Base-by-base conservation (phyloP, 2,797 vertebrate genomes). In the Caiman crocodilus region DNA sequence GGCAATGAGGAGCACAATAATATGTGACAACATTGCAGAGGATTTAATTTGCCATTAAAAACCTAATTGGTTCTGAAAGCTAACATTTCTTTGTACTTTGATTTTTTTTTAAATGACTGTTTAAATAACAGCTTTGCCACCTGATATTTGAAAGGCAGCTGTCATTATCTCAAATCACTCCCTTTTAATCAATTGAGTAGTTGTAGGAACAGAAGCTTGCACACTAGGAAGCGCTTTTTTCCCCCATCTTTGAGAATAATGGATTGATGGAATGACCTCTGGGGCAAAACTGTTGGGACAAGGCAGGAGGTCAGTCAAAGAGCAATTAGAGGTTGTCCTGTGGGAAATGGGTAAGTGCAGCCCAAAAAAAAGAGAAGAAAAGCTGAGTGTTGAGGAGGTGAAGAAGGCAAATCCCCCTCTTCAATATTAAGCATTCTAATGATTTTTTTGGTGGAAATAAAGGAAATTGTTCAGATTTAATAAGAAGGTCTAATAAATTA, bases 211-310 rank as follows among this genome's bases (percentile, higher is more conserved):
- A 95, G 85, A 90, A 94, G 32, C 84, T 96, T 78, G 83, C 82
- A 79, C 71, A 50, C 91, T 89, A 88, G 58, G 75, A 93, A 94
- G 78, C 77, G 73, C 57, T 61, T 85, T 85, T 89, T 57, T 88
- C 59, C 57, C 91, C 61, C 79, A 87, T 82, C 9, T 82, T 25
- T 65, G 4, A 86, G 90, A 94, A 91, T 97, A 97, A 97, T 65
- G 90, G 95, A 97, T 97, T 92, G 89, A 76, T 86, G 20, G 91
- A 93, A 79, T 87, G 96, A 97, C 97, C 97, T 94, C 84, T 76
- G 55, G 95, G 96, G 94, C 97, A 96, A 95, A 96, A 96, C 95
- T 97, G 95, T 82, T 94, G 94, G 96, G 95, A 96, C 97, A 96
- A 96, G 95, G 95, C 96, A 95, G 85, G 89, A 95, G 96, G 96